Evolutionary conservation across 2,113 vertebrate species (phyloP).

Genomic region (Callipepla californica): DNA sequence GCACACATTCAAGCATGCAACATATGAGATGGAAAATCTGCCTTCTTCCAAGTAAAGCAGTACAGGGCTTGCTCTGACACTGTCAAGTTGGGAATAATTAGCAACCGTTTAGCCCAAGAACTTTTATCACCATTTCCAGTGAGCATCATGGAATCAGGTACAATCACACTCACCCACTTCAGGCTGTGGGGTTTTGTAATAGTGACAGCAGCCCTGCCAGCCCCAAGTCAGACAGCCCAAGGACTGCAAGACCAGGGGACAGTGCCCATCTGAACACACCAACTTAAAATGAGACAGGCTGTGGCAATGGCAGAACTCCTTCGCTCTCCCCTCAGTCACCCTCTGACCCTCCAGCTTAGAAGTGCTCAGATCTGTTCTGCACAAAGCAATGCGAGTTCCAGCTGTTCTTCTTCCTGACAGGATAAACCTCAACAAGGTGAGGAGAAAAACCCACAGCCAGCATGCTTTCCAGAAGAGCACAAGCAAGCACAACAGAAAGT

Average conservation of each 20-base stretch:
- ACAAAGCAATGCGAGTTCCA: not conserved
- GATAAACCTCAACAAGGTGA: not conserved
- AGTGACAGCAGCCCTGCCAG: not conserved
- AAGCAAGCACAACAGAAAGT: not conserved
- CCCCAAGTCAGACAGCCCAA: not conserved
- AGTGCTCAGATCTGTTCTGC: not conserved
- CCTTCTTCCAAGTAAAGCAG: not conserved
- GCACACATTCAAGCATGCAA: not conserved
- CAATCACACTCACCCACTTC: not conserved
- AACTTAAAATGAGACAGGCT: not conserved
- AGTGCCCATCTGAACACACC: rapidly evolving
- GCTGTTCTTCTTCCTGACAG: not conserved
- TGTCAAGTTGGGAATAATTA: not conserved
- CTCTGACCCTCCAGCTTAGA: not conserved
- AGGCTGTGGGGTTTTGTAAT: not conserved
- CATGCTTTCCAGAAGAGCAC: not conserved
- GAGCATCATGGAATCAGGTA: not conserved
- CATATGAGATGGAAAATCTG: rapidly evolving
- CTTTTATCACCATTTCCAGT: not conserved
- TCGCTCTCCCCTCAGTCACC: not conserved
- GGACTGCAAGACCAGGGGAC: not conserved
- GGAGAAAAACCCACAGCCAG: not conserved
- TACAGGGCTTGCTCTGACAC: not conserved
- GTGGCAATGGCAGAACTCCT: not conserved
- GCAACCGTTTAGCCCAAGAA: not conserved